Conservation (phyloP, 1,140 invertebrate species). For the Conus ventricosus region DNA sequence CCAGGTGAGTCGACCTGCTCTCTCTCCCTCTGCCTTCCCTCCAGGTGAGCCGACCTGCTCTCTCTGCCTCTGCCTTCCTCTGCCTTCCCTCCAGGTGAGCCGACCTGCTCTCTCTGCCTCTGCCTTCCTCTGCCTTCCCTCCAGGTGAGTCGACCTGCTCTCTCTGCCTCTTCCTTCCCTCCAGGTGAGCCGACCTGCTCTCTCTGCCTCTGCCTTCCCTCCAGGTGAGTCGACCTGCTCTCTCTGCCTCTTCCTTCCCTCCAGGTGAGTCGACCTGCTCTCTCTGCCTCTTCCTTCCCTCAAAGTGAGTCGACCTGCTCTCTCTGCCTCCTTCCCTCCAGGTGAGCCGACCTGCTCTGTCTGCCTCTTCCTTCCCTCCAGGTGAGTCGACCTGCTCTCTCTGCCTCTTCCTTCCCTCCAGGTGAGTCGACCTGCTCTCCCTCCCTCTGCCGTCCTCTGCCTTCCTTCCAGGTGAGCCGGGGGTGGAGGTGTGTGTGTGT, state of each 20-base stretch:
- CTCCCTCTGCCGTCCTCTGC: conserved; percentile 14
- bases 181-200: conserved; percentile 10
- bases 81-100: too few relatives aligned
- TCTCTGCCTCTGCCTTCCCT: conserved; percentile 4
- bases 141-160: conserved; percentile 10
- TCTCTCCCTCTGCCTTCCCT: conserved; percentile 5
- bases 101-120: not conserved
- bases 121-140: too few relatives aligned
- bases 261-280: conserved; percentile 10
- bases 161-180: conserved; percentile 1
- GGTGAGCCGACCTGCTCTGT: conserved; percentile 5
- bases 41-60: conserved; percentile 10
- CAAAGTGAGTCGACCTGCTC: conserved; percentile 10
- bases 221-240: conserved; percentile 10
- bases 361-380: conserved; percentile 11
- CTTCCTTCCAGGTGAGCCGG: too few relatives aligned
- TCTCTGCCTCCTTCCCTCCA: not conserved
- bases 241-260: conserved; percentile 1
- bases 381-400: conserved; percentile 1
- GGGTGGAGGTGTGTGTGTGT: too few relatives aligned
- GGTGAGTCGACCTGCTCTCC: conserved; percentile 3
- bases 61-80: conserved; percentile 4
- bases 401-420: conserved; percentile 11
- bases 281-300: conserved; percentile 1
- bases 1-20: conserved; percentile 10